Evolutionary conservation across 2,113 vertebrate species (phyloP).

Genomic region (Rynchops niger): DNA sequence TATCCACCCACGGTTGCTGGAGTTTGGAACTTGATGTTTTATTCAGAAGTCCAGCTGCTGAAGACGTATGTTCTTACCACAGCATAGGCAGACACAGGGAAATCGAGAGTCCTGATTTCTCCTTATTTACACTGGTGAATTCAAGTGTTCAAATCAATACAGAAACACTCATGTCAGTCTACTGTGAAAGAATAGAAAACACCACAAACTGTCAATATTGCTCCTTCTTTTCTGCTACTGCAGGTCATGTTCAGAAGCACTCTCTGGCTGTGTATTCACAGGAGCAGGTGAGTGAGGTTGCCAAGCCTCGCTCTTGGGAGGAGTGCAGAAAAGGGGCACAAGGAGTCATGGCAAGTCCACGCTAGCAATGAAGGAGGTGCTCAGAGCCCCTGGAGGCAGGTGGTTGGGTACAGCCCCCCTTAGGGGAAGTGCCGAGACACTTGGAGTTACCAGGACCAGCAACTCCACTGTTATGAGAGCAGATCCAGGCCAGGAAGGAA

Average conservation of each 20-base stretch:
- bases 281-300: fast-evolving
- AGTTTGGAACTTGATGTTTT: not conserved
- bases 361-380: not conserved
- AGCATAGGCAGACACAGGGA: not conserved
- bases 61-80: not conserved
- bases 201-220: not conserved
- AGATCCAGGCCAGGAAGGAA: not conserved
- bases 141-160: not conserved
- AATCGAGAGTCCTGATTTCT: not conserved
- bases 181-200: not conserved
- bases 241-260: not conserved
- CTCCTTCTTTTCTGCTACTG: not conserved
- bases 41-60: not conserved
- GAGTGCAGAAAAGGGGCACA: not conserved
- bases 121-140: not conserved
- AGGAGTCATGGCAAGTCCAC: not conserved
- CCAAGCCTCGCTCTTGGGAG: not conserved
- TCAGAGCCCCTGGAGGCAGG: not conserved
- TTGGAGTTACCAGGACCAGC: not conserved
- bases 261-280: not conserved
- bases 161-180: fast-evolving
- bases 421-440: not conserved
- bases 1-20: not conserved
- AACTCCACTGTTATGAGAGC: not conserved
- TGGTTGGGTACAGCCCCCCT: fast-evolving